Percentiles rank a stretch among this genome's conserved stretches.
phyloP scores from a whole-genome alignment of 2,797 vertebrate genomes.

The Tokudaia muenninki region DNA sequence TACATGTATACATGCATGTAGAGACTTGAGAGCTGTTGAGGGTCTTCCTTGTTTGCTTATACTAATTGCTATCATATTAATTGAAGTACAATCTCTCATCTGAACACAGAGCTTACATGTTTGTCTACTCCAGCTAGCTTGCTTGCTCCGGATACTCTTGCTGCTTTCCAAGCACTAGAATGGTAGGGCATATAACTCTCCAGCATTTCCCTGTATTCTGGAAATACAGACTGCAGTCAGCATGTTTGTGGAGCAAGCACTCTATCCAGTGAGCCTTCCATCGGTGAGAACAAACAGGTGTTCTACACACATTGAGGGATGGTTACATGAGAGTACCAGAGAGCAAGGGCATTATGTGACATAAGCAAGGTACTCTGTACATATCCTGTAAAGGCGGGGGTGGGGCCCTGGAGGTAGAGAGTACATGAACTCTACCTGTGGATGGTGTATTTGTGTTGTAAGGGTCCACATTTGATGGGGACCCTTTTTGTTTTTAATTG shows the following conservation, averaged over 20 bases:
- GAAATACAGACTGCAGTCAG: not conserved
- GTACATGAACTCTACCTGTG: not conserved
- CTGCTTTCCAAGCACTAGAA: not conserved
- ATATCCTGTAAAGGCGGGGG: not conserved
- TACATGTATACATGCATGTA: not conserved
- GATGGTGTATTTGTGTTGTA: not conserved
- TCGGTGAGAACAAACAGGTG: not conserved
- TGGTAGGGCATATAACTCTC: not conserved
- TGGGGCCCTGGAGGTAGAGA: not conserved
- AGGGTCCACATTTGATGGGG: rapidly evolving
- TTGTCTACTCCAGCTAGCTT: not conserved
- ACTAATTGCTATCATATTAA: not conserved
- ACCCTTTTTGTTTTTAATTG: not conserved
- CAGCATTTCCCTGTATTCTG: not conserved
- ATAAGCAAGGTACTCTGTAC: not conserved
- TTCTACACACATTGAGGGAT: not conserved
- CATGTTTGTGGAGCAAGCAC: not conserved
- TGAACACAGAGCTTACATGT: not conserved
- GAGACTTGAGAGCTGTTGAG: not conserved
- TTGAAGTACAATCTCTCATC: not conserved
- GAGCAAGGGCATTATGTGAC: no score
- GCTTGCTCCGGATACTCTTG: not conserved
- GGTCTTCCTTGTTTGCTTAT: not conserved
- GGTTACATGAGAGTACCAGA: not conserved
- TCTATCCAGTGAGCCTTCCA: not conserved